Conservation (phyloP, 1,140 invertebrate species). For the Prorops nasuta region DNA sequence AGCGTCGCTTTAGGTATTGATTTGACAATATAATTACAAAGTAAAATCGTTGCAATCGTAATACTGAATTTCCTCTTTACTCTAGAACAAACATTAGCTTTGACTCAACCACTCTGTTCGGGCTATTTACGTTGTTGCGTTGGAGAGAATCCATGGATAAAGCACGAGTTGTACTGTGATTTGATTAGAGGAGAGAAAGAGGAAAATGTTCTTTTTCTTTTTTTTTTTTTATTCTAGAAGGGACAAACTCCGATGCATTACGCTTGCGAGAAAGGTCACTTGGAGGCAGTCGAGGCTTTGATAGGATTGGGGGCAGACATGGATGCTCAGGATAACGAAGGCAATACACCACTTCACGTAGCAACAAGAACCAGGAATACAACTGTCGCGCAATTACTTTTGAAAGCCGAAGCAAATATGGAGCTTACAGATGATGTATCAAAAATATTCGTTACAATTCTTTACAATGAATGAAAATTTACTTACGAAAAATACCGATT, state of each 20-base stretch:
- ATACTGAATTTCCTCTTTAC: too few relatives aligned
- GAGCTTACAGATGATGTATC: constrained; percentile 61
- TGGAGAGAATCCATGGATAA: too few relatives aligned
- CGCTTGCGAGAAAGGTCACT: constrained; percentile 72
- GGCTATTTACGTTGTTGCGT: too few relatives aligned
- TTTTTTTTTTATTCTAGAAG: constrained; percentile 52
- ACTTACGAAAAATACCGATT: constrained; percentile 7
- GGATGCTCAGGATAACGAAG: constrained; percentile 69
- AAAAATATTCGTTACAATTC: constrained; percentile 1
- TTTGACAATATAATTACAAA: too few relatives aligned
- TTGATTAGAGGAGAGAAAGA: too few relatives aligned
- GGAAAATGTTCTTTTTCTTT: too few relatives aligned
- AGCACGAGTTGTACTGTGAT: too few relatives aligned
- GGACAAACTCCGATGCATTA: constrained; percentile 71
- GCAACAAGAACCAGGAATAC: constrained; percentile 79
- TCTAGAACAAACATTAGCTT: too few relatives aligned
- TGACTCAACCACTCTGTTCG: too few relatives aligned
- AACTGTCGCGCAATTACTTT: constrained; percentile 68
- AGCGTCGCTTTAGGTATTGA: too few relatives aligned
- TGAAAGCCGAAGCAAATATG: constrained; percentile 61
- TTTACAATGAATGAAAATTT: too few relatives aligned
- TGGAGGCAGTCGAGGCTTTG: constrained; percentile 66
- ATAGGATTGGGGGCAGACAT: constrained; percentile 60
- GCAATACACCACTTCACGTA: constrained; percentile 77
- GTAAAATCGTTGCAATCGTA: too few relatives aligned